Conservation (phyloP, 1,140 invertebrate genomes). For the Lepidotrigona ventralis region DNA sequence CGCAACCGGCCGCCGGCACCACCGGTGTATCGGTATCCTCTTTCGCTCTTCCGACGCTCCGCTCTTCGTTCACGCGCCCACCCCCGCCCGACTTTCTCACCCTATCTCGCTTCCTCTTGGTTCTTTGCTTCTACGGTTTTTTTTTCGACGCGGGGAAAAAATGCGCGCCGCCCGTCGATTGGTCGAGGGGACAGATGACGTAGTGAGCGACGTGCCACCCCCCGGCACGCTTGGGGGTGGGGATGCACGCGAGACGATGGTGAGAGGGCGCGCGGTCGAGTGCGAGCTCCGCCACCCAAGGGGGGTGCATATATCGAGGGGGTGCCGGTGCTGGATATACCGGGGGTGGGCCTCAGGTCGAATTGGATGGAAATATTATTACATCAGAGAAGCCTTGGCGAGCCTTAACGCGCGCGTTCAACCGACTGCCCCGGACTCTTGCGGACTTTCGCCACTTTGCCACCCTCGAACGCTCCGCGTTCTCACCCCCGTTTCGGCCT, state of each 20-base stretch:
- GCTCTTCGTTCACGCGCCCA: constrained; percentile 27
- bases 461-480: not conserved
- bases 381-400: constrained; percentile 71
- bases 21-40: constrained; percentile 54
- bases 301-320: constrained; percentile 64
- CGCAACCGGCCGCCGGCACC: constrained; percentile 25
- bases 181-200: constrained; percentile 81
- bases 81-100: constrained; percentile 12
- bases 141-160: constrained; percentile 78
- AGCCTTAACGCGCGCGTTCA: constrained; percentile 41
- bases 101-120: constrained; percentile 29
- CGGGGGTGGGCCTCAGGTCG: constrained; percentile 65
- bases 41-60: constrained; percentile 48
- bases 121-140: constrained; percentile 50
- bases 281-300: constrained; percentile 61
- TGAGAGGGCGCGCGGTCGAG: constrained; percentile 66
- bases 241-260: constrained; percentile 68
- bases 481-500: not conserved
- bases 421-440: constrained; percentile 17
- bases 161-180: constrained; percentile 79
- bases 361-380: constrained; percentile 79
- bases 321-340: constrained; percentile 39
- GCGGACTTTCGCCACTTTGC: not conserved
- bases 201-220: constrained; percentile 81
- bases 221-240: constrained; percentile 66